Evolutionary conservation across 2,113 vertebrate genomes (phyloP).

Genomic region (Erythrocercus mccallii): DNA sequence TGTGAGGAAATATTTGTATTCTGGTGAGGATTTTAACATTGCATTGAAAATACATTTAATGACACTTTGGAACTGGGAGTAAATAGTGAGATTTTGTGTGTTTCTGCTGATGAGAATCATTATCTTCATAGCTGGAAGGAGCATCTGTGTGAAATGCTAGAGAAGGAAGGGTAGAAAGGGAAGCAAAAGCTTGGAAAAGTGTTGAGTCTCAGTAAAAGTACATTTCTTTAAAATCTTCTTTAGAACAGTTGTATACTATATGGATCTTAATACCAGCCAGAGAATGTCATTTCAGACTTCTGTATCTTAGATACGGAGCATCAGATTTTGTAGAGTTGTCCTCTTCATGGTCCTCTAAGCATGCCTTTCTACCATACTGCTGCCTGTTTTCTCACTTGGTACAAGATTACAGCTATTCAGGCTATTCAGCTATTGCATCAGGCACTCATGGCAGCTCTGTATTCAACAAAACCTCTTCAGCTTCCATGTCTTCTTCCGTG

Average conservation of each 20-base stretch:
- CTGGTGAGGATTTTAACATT: neutral
- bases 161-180: neutral
- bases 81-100: neutral
- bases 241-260: neutral
- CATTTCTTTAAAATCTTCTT: neutral
- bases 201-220: neutral
- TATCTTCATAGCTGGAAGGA: neutral
- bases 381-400: neutral
- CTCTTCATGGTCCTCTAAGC: neutral
- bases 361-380: neutral
- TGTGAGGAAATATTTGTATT: neutral
- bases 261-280: neutral
- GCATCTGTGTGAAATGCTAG: neutral
- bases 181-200: neutral
- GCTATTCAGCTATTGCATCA: neutral
- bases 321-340: neutral
- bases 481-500: neutral
- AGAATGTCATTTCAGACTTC: neutral
- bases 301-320: neutral
- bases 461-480: neutral
- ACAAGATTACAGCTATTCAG: neutral
- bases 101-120: neutral
- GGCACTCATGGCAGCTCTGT: rapidly evolving
- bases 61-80: neutral
- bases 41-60: neutral